These are phyloP conservation scores for Lordiphosa mommai DNA, from an alignment of 1,140 invertebrate species.

Conservation along the genomic window DNA sequence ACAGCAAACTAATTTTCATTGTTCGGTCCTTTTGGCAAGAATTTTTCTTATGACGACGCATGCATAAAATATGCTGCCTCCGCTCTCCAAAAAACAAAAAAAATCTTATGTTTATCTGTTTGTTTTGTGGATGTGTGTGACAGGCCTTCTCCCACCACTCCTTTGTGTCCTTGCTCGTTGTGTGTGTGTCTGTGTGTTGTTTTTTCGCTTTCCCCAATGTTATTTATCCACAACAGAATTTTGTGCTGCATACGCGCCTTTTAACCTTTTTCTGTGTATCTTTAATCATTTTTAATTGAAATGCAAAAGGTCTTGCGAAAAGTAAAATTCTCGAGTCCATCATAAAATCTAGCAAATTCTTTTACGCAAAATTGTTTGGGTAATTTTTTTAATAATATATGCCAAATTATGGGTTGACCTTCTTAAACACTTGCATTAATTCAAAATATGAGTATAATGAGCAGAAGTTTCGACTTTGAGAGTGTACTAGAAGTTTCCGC, in stretches of 20 bases:
- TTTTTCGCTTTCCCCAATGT: slow-evolving; percentile 33
- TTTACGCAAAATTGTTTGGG: no score
- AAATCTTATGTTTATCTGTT: slow-evolving; percentile 31
- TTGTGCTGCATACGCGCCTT: slow-evolving; percentile 61
- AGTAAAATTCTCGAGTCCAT: neutral
- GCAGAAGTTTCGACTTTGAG: no score
- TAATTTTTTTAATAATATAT: no score
- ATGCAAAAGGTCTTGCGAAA: slow-evolving; percentile 49
- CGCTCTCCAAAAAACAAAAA: slow-evolving; percentile 6
- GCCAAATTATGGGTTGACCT: no score
- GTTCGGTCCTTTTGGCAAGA: slow-evolving; percentile 8
- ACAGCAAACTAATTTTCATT: slow-evolving; percentile 59
- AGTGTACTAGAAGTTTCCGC: no score
- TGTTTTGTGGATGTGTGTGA: slow-evolving; percentile 21
- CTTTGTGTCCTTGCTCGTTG: slow-evolving; percentile 15
- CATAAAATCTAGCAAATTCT: neutral
- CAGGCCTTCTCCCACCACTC: slow-evolving; percentile 11
- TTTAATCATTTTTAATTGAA: slow-evolving; percentile 76
- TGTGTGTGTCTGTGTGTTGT: slow-evolving; percentile 22
- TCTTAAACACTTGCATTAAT: no score
- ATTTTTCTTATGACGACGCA: slow-evolving; percentile 45
- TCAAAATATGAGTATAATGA: no score
- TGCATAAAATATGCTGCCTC: slow-evolving; percentile 51
- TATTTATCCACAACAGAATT: slow-evolving; percentile 59
- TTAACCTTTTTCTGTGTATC: slow-evolving; percentile 67